These are phyloP conservation scores for Chiloscyllium plagiosum DNA, from an alignment of 2,113 vertebrate species.

Conservation along the genomic window DNA sequence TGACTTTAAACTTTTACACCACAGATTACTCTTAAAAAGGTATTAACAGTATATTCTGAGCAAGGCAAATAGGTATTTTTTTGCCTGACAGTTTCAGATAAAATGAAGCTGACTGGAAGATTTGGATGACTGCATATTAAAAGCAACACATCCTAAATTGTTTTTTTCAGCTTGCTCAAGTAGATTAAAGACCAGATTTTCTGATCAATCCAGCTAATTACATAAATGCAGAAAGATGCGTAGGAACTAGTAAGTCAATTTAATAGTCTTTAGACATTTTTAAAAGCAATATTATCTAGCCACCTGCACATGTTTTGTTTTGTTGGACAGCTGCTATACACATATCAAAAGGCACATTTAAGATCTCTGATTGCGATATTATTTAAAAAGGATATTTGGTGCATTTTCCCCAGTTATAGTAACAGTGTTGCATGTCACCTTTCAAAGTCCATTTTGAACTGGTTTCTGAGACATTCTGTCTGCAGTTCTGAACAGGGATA, in stretches of 20 bases:
- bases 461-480: not conserved
- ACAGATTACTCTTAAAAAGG: too few relatives aligned
- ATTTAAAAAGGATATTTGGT: not conserved
- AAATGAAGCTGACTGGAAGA: too few relatives aligned
- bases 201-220: not conserved
- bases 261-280: not conserved
- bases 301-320: not conserved
- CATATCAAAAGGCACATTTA: not conserved
- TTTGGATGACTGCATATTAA: not conserved
- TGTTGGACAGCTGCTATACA: not conserved
- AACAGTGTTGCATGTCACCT: not conserved
- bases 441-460: not conserved
- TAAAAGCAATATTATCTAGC: not conserved
- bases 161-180: not conserved
- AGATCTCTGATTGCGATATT: not conserved
- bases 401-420: not conserved
- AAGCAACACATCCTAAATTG: not conserved
- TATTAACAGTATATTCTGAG: too few relatives aligned
- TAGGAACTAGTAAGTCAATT: not conserved
- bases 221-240: not conserved
- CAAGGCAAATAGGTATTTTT: too few relatives aligned
- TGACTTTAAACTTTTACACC: not conserved
- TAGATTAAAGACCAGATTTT: not conserved
- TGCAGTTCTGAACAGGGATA: not conserved
- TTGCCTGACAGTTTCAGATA: too few relatives aligned